Percentiles rank a stretch among this genome's conserved stretches.
Evolutionary conservation across 2,888 invertebrate species (phyloP).

Genomic region (Dermolepida albohirtum): DNA sequence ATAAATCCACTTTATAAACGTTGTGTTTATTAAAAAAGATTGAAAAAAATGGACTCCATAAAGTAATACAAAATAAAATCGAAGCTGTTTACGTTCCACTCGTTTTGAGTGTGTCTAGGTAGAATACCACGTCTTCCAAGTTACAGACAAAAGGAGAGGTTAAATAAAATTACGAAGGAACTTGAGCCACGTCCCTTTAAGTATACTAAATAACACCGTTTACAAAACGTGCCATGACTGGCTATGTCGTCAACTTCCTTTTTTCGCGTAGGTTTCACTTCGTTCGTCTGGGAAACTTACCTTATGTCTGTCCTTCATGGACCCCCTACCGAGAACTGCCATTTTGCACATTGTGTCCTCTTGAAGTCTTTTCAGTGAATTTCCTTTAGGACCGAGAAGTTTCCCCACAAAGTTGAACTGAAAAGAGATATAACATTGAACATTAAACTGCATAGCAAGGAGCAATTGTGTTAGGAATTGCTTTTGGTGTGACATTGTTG

Average conservation of each 20-base stretch:
- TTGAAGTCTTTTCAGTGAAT: constrained; percentile 90
- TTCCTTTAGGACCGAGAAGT: constrained; percentile 92
- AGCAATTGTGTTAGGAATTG: not conserved
- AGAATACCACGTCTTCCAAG: not conserved
- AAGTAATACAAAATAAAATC: not conserved
- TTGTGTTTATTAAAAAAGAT: too few species aligned
- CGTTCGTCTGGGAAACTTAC: constrained; percentile 62
- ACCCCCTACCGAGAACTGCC: constrained; percentile 92
- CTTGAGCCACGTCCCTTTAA: constrained; percentile 31
- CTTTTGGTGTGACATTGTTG: not conserved
- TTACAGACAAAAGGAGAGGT: constrained; percentile 26
- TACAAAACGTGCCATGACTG: constrained; percentile 29
- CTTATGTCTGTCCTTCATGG: constrained; percentile 94
- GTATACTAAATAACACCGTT: constrained; percentile 39
- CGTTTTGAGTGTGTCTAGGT: too few species aligned
- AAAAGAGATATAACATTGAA: constrained; percentile 51
- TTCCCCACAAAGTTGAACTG: constrained; percentile 98
- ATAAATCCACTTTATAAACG: too few species aligned
- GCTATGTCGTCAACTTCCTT: not conserved
- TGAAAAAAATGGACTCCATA: too few species aligned
- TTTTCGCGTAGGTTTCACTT: constrained; percentile 5
- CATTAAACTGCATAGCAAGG: not conserved
- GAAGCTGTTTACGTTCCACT: too few species aligned
- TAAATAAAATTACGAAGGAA: constrained; percentile 44
- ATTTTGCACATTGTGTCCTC: constrained; percentile 97